Percentiles rank a stretch among this genome's conserved stretches.
Evolutionary conservation across 2,797 vertebrate species (phyloP).

Genomic region (Agapornis canus): DNA sequence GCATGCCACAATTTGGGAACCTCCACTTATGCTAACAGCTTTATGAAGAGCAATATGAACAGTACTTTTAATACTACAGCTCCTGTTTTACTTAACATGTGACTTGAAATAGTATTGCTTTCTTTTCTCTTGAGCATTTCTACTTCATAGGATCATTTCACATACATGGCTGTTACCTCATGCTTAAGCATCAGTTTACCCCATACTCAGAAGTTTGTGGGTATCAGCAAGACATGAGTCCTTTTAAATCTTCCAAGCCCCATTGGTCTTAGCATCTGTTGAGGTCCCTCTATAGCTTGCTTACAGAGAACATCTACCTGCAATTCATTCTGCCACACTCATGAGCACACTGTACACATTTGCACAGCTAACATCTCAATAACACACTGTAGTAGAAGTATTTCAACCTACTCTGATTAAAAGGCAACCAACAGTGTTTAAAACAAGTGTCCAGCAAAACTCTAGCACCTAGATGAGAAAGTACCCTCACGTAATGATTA

Average conservation of each 20-base stretch:
- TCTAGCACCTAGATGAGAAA: neutral
- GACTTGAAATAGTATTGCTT: neutral
- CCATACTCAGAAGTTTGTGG: neutral
- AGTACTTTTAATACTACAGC: neutral
- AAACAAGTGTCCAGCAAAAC: neutral
- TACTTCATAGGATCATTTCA: neutral
- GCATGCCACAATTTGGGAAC: neutral
- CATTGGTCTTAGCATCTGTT: neutral
- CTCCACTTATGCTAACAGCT: neutral
- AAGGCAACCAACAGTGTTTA: neutral
- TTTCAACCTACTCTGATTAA: neutral
- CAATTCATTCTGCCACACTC: neutral
- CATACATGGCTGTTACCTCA: neutral
- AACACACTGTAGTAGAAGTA: neutral
- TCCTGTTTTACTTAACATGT: neutral
- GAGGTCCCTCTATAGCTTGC: neutral
- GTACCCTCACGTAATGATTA: neutral
- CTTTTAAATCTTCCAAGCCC: neutral
- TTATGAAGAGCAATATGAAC: neutral
- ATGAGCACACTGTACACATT: neutral
- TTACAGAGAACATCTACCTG: neutral
- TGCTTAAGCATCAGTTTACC: neutral
- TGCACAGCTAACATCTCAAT: neutral
- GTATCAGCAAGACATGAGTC: neutral
- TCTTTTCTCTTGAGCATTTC: neutral